Conservation (phyloP, 2,113 vertebrate species). For the Dendropsophus ebraccatus region DNA sequence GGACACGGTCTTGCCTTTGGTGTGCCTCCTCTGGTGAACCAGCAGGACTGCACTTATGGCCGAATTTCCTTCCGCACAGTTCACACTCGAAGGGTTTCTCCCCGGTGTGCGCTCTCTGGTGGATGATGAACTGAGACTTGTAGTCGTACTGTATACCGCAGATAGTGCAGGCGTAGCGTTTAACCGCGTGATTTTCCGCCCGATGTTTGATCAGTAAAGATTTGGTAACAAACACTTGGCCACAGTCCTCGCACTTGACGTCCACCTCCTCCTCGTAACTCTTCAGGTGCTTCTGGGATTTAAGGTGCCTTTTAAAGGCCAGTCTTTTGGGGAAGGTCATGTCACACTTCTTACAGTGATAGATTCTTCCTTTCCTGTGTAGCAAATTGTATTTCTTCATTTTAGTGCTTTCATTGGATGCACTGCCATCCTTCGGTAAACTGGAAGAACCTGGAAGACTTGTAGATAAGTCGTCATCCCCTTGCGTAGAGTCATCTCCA, state of each 20-base stretch:
- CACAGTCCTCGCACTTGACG: slow-evolving; percentile 5
- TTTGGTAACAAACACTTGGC: not conserved
- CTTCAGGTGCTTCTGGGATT: slow-evolving; percentile 17
- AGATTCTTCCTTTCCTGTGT: not conserved
- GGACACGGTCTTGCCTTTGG: not conserved
- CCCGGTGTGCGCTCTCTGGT: slow-evolving; percentile 31
- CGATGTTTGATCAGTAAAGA: not conserved
- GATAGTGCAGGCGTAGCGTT: slow-evolving; percentile 10
- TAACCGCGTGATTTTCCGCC: not conserved
- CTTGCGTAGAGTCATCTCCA: not conserved
- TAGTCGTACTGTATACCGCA: slow-evolving; percentile 26
- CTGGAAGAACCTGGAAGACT: not conserved
- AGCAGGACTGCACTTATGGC: slow-evolving; percentile 26
- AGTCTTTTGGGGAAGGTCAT: not conserved
- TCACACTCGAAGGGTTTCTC: slow-evolving; percentile 30
- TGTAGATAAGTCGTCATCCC: not conserved
- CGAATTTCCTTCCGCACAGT: slow-evolving; percentile 3
- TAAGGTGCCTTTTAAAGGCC: not conserved
- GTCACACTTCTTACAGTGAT: slow-evolving; percentile 8
- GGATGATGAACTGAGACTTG: slow-evolving; percentile 23
- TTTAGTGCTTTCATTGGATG: not conserved
- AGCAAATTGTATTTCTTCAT: not conserved
- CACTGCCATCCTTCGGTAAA: not conserved
- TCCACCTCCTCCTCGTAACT: not conserved
- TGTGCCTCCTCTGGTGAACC: slow-evolving; percentile 17